These are phyloP conservation scores for Choristoneura rosaceana DNA, from an alignment of 2,888 invertebrate species.

Conservation along the genomic window DNA sequence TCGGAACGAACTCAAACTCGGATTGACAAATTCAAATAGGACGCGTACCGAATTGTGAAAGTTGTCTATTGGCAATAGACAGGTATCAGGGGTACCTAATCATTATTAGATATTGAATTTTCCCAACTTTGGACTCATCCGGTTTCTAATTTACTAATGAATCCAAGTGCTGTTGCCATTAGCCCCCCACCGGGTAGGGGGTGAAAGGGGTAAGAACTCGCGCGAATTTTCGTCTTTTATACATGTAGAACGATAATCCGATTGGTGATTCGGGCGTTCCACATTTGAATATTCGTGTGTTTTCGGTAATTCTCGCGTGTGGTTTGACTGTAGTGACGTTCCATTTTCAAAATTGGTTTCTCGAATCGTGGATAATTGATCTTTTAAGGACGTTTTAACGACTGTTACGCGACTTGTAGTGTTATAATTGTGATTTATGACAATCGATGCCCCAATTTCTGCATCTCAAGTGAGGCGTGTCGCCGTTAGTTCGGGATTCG, in stretches of 20 bases:
- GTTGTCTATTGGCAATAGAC: conserved; percentile 66
- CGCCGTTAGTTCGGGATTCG: conserved; percentile 24
- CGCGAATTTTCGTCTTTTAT: conserved; percentile 84
- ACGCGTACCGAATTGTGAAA: conserved; percentile 51
- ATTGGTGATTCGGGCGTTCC: conserved; percentile 81
- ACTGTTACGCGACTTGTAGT: conserved; percentile 14
- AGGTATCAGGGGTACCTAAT: conserved; percentile 76
- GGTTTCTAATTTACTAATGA: conserved; percentile 86
- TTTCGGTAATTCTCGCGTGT: conserved; percentile 67
- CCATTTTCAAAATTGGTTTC: conserved; percentile 60
- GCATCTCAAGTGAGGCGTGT: conserved; percentile 30
- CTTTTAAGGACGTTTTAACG: conserved; percentile 20
- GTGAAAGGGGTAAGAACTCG: conserved; percentile 77
- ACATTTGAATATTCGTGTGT: conserved; percentile 81
- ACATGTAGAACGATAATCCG: conserved; percentile 84
- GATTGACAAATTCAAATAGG: conserved; percentile 79
- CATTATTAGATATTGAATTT: conserved; percentile 86
- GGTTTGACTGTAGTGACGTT: conserved; percentile 61
- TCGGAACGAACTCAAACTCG: conserved; percentile 68
- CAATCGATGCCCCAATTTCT: conserved; percentile 35
- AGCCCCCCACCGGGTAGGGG: conserved; percentile 58
- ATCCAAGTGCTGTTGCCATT: conserved; percentile 84
- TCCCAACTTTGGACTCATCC: conserved; percentile 86
- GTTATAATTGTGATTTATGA: conserved; percentile 3
- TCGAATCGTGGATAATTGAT: conserved; percentile 26